Conservation (phyloP, 2,113 vertebrate species). For the Labeo catla region DNA sequence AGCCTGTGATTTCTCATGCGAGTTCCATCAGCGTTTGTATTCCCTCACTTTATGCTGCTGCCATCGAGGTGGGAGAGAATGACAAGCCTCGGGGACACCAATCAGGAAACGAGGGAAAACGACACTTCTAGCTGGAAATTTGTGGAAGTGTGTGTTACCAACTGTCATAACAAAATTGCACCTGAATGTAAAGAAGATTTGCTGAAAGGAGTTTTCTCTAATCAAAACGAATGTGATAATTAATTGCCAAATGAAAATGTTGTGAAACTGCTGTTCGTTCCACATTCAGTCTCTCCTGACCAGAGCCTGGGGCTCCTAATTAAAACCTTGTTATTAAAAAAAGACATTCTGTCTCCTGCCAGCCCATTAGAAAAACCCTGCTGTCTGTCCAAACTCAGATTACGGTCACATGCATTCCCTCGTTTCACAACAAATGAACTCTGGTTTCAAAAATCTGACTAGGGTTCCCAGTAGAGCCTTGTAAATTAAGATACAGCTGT, state of each 20-base stretch:
- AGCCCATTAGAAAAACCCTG: conserved; percentile 21
- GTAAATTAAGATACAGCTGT: not conserved
- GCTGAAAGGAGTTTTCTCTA: conserved; percentile 13
- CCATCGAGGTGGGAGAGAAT: conserved; percentile 22
- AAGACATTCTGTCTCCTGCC: conserved; percentile 21
- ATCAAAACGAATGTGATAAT: conserved; percentile 40
- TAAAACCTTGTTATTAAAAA: conserved; percentile 38
- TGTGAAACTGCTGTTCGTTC: conserved; percentile 27
- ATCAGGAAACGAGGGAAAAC: not conserved
- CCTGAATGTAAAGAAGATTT: conserved; percentile 13
- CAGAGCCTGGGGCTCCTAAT: conserved; percentile 24
- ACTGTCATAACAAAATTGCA: conserved; percentile 23
- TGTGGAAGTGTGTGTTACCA: not conserved
- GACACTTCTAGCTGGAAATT: not conserved
- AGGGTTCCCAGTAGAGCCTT: not conserved
- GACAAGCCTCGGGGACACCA: conserved; percentile 14
- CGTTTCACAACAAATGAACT: not conserved
- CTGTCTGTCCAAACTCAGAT: conserved; percentile 26
- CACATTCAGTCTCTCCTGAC: conserved; percentile 2
- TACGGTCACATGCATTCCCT: not conserved
- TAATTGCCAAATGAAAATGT: conserved; percentile 35
- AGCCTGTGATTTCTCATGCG: conserved; percentile 37
- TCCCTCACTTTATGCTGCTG: not conserved
- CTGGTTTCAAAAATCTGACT: not conserved
- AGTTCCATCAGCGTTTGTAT: conserved; percentile 10